A percentile compares a stretch with the other conserved stretches of the same genome.
phyloP scores from a whole-genome alignment of 2,888 invertebrate species.

The Blomia tropicalis region DNA sequence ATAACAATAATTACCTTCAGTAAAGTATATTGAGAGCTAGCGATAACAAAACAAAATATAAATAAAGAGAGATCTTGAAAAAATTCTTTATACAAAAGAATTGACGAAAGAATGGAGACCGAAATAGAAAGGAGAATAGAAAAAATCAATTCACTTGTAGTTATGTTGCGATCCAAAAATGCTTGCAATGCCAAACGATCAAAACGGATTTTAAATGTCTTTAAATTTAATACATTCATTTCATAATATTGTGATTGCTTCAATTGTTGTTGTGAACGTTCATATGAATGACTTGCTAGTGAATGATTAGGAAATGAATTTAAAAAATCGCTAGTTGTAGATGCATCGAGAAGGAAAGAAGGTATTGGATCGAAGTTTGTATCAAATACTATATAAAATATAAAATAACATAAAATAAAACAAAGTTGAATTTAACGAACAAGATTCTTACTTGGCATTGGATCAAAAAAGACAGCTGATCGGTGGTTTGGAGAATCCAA shows the following conservation, averaged over 20 bases:
- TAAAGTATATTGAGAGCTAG: constrained; percentile 89
- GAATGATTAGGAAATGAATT: constrained; percentile 8
- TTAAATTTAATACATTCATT: constrained; percentile 48
- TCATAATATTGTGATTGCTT: constrained; percentile 51
- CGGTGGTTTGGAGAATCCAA: not conserved
- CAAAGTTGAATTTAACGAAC: too few relatives aligned
- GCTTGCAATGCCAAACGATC: constrained; percentile 81
- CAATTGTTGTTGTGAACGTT: constrained; percentile 4
- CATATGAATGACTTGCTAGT: not conserved
- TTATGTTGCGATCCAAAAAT: constrained; percentile 76
- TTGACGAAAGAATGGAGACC: constrained; percentile 69
- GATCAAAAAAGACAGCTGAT: not conserved
- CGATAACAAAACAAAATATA: constrained; percentile 91
- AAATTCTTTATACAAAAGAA: constrained; percentile 55
- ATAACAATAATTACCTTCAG: constrained; percentile 44
- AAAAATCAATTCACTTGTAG: constrained; percentile 59
- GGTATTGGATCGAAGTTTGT: not conserved
- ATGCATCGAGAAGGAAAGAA: constrained; percentile 42
- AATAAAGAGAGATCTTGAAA: constrained; percentile 84
- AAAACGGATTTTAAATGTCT: constrained; percentile 63
- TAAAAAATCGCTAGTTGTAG: constrained; percentile 16
- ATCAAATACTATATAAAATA: constrained; percentile 5
- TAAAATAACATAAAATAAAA: too few relatives aligned
- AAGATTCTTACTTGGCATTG: constrained; percentile 15
- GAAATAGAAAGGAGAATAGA: constrained; percentile 64